Evolutionary conservation across 1,140 invertebrate genomes (phyloP), one percentile per base, ranked within the genome.

Genomic region (Drosophila asahinai): DNA sequence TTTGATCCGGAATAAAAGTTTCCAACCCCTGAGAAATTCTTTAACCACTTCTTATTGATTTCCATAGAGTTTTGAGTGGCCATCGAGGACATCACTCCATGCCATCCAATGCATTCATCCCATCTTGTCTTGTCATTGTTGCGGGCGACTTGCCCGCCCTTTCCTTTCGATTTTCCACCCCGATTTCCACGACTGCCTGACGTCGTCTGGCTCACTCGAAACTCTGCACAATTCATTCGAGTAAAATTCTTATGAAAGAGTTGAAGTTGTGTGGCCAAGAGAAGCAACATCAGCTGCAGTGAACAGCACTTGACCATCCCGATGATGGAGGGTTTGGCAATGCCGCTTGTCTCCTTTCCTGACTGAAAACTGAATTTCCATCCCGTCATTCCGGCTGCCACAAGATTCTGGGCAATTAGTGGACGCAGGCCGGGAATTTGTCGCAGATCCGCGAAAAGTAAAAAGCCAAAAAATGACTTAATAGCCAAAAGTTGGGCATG

Each of bases 391-490:
- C 68, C 66, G 33, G 33, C 33, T 36, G 66, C 66, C 71, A 45
- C 71, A 74, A 52, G 68, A 74, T 17, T 74, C 47, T 74, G 60
- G 43, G 70, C 71, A 74, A 74, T 74, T 74, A 74, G 71, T 74
- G 71, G 68, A 74, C 70, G n/a, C 51, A 59, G 30, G 7, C 9
- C 62, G 64, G 67, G 81, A 89, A 87, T 87, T 87, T 87, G 84
- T 87, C 84, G 84, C 74, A 89, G 83, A 89, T 89, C 74, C 36
- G 25, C 36, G 33, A 19, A 57, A 40, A 57, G 54, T 89, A 81
- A 90, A 89, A 89, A 90, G 86, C 86, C 86, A 89, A 89, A 89
- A 89, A 87, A 87, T 87, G 84, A 89, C 84, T 87, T 87, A 87
- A 87, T 87, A 87, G 84, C 84, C 86, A 84, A 90, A 89, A 89